A percentile compares a stretch with the other conserved stretches of the same genome.
phyloP scores from a whole-genome alignment of 92 coral and sea anemone genomes.

The Pocillopora meandrina region DNA sequence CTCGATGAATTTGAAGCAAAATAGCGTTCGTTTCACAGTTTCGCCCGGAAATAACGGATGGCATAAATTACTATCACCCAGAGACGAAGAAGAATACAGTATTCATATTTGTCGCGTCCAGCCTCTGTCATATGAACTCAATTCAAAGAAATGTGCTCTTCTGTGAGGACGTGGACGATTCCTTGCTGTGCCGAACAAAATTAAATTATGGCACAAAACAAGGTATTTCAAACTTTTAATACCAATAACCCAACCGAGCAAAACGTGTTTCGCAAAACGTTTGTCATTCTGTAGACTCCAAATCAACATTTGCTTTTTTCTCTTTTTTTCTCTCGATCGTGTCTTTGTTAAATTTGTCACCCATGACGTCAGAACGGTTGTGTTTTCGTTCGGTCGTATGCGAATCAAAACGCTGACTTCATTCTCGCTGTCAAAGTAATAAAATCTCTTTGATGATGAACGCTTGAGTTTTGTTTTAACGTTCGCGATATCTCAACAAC shows the following conservation, averaged over 20 bases:
- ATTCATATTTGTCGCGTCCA: conserved; percentile 3
- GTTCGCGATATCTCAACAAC: not conserved
- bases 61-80: not conserved
- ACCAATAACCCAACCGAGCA: not conserved
- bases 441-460: no score
- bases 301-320: conserved; percentile 32
- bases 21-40: not conserved
- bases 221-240: not conserved
- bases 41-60: conserved; percentile 15
- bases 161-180: not conserved
- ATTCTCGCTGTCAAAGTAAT: not conserved
- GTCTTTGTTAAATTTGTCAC: not conserved
- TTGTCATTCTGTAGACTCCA: conserved; percentile 11
- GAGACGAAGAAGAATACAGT: not conserved
- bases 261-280: conserved; percentile 2
- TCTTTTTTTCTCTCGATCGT: not conserved
- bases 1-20: conserved; percentile 1
- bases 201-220: not conserved
- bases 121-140: not conserved
- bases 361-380: conserved; percentile 31
- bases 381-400: conserved; percentile 25
- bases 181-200: not conserved
- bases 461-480: not conserved
- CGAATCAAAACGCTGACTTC: not conserved
- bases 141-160: conserved; percentile 5